Conservation (phyloP, 2,888 invertebrate species). For the Lasioglossum pauxillum region DNA sequence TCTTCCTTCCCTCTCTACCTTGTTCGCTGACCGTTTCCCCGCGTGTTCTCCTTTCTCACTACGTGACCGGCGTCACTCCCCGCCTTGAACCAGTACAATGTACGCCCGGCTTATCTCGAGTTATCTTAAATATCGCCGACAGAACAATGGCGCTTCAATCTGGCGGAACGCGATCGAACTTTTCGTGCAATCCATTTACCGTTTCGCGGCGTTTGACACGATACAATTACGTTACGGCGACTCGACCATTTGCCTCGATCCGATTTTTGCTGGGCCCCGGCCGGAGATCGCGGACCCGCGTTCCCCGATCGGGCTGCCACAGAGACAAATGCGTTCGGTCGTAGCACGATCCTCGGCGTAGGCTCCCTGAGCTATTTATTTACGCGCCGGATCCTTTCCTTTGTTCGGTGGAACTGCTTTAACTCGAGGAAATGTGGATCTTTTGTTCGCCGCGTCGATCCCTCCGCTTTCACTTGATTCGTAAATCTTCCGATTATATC, state of each 20-base stretch:
- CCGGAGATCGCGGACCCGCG: not conserved
- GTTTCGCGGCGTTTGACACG: conserved; percentile 39
- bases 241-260: conserved; percentile 23
- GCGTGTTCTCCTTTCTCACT: conserved; percentile 26
- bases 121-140: conserved; percentile 61
- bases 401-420: not conserved
- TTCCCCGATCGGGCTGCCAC: not conserved
- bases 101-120: conserved; percentile 38
- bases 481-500: not conserved
- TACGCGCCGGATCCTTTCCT: not conserved
- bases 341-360: not conserved
- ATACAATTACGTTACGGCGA: conserved; percentile 33
- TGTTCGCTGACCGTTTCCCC: conserved; percentile 28
- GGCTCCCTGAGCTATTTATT: not conserved
- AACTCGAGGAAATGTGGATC: not conserved
- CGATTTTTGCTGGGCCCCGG: not conserved
- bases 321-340: conserved; percentile 5
- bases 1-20: conserved; percentile 31
- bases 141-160: conserved; percentile 61
- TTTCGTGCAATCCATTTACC: conserved; percentile 46
- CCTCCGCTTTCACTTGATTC: not conserved
- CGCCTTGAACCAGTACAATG: conserved; percentile 11
- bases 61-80: conserved; percentile 13
- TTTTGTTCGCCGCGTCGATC: not conserved
- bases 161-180: conserved; percentile 43